Evolutionary conservation across 2,888 invertebrate genomes (phyloP), one percentile per base, ranked within the genome.

Genomic region (Labia minor): DNA sequence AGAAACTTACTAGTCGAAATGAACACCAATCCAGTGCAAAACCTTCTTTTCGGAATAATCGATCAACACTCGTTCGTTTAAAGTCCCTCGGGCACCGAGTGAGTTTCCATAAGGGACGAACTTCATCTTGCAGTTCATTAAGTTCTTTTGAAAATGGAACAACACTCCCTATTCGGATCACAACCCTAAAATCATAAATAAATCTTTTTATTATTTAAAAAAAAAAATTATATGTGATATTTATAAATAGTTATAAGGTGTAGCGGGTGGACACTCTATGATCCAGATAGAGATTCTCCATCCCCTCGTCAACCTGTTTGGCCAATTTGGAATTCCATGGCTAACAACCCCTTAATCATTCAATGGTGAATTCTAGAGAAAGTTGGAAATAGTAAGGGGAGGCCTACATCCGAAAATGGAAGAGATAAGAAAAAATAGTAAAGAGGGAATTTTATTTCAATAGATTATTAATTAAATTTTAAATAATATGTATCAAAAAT

Each of bases 21-120:
- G 87, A 87, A 74, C 94, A 95, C 94, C 94, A 95, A 76, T 95
- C 94, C 16, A 94, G 77, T 33, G 86, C 84, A 73, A 93, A 86
- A 0, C 87, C 87, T 8, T 86, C 86, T 69, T 88, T 86, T 70
- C 92, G 82, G 76, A 95, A 94, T 68, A 87, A 81, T 72, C 89
- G 82, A 75, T 95, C 93, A 0, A 91, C 90, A 0, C 90, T 89
- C 0, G 92, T 93, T 68, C 90, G 81, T 76, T 93, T 94, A 75
- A 89, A 92, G 72, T 89, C 86, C 20, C 88, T 77, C 0, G 92
- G 92, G 73, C 94, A 95, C 18, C 87, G 85, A 0, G 85, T 82
- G 62, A 90, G 78, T 70, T 88, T 89, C 74, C 88, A 88, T 0
- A 94, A 78, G 0, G 92, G 92, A 14, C 86, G 85, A 0, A 93